Evolutionary conservation across 2,888 invertebrate genomes (phyloP).

Genomic region (Eremobia ochroleuca): DNA sequence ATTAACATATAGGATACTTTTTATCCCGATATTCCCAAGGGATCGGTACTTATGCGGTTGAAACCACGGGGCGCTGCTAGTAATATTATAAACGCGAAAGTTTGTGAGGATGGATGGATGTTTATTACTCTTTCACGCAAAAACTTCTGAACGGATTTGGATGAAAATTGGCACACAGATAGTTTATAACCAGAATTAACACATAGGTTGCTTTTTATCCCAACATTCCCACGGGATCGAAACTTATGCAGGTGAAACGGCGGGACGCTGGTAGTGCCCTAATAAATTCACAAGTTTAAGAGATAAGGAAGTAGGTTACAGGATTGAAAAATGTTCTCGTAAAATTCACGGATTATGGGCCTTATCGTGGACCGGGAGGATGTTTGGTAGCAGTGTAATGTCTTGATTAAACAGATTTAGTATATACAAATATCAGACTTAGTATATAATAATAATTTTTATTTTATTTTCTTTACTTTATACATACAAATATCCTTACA

Average conservation of each 20-base stretch:
- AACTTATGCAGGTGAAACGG: not conserved
- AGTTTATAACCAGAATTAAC: not conserved
- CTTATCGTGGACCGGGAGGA: conserved; percentile 34
- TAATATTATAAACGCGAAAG: not conserved
- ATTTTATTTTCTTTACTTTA: too few species aligned
- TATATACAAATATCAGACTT: too few species aligned
- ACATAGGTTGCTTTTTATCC: not conserved
- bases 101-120: not conserved
- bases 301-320: conserved; percentile 44
- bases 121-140: not conserved
- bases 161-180: not conserved
- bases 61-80: too few species aligned
- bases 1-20: too few species aligned
- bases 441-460: too few species aligned
- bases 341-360: conserved; percentile 39
- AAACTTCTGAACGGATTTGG: not conserved
- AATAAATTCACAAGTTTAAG: conserved; percentile 61
- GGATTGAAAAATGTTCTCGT: conserved; percentile 56
- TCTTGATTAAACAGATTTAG: conserved; percentile 8
- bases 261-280: too few species aligned
- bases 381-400: conserved; percentile 39
- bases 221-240: not conserved
- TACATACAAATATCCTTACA: too few species aligned
- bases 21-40: too few species aligned
- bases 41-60: too few species aligned